Conservation (phyloP, 2,113 vertebrate genomes). For the Progne subis region DNA sequence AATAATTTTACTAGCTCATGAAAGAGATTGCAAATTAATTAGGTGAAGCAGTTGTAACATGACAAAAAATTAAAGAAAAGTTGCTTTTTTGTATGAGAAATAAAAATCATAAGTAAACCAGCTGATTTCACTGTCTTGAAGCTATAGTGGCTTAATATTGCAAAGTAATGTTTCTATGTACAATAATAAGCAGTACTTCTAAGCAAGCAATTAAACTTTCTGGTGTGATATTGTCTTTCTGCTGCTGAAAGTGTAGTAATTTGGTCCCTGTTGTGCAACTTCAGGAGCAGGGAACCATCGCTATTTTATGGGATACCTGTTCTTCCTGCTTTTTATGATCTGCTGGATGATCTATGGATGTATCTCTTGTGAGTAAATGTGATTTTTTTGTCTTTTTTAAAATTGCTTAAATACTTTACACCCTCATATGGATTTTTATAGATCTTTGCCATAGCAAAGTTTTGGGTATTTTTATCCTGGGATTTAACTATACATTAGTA, state of each 20-base stretch:
- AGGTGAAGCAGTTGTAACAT: not conserved
- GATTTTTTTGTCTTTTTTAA: not conserved
- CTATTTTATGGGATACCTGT: constrained; percentile 98
- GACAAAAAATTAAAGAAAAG: not conserved
- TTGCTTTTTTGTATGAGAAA: not conserved
- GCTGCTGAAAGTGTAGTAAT: constrained; percentile 7
- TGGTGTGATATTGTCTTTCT: not conserved
- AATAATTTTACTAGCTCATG: not conserved
- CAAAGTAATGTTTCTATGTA: not conserved
- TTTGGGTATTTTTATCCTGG: not conserved
- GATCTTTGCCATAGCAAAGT: not conserved
- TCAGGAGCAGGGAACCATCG: constrained; percentile 97
- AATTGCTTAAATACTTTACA: not conserved
- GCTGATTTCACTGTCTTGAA: not conserved
- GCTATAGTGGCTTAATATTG: not conserved
- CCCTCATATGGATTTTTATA: not conserved
- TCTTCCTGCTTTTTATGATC: constrained; percentile 99
- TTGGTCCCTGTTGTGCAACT: constrained; percentile 33
- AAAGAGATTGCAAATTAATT: not conserved
- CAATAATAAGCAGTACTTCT: not conserved
- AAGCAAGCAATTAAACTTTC: not conserved
- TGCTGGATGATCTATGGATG: constrained; percentile 99
- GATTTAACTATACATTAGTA: not conserved
- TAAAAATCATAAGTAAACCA: not conserved
- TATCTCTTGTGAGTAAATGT: constrained; percentile 89